Base-by-base conservation (phyloP, 2,797 vertebrate species). In the Tamandua tetradactyla region DNA sequence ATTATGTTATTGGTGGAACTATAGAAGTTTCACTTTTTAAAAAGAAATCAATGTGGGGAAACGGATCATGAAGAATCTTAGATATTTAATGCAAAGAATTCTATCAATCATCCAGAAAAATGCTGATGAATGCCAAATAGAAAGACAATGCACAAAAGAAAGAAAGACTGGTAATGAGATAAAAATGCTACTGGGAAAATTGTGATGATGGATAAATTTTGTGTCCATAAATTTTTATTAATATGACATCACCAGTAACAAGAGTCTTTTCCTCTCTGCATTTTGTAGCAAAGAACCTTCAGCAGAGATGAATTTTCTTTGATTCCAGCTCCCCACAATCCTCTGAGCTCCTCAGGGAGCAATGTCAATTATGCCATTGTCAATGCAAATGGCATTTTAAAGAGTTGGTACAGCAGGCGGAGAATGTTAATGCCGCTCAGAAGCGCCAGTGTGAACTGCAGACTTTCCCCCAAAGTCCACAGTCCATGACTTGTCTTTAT, bases 361-460 rank as follows among this genome's bases (percentile, higher is more conserved):
- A 96, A 97, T 97, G 97, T 97, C 98, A 98, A 97, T 98, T 98
- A 98, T 80, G 95, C 75, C 85, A 98, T 97, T 95, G 89, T 98
- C 97, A 98, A 98, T 93, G 97, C 95, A 98, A 98, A 98, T 97
- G 94, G 96, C 94, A 98, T 98, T 98, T 98, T 98, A 98, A 98
- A 98, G 97, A 98, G 96, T 82, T 55, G 92, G 91, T 94, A 92
- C 95, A 94, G 95, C 61, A 94, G 94, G 42, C 91, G 75, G 32
- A 79, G 98, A 98, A 98, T 98, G 96, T 62, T 98, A 98, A 98
- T 97, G 95, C 82, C 94, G 62, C 81, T 93, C 86, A 89, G 96
- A 97, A 94, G 90, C 94, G 79, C 86, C 88, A 59, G 15, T 4
- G 35, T 66, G 86, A 66, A 85, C 89, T 76, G 91, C 61, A 52